Evolutionary conservation across 1,140 invertebrate species (phyloP), one percentile per base, ranked within the genome.

Genomic region (Monomorium pharaonis): DNA sequence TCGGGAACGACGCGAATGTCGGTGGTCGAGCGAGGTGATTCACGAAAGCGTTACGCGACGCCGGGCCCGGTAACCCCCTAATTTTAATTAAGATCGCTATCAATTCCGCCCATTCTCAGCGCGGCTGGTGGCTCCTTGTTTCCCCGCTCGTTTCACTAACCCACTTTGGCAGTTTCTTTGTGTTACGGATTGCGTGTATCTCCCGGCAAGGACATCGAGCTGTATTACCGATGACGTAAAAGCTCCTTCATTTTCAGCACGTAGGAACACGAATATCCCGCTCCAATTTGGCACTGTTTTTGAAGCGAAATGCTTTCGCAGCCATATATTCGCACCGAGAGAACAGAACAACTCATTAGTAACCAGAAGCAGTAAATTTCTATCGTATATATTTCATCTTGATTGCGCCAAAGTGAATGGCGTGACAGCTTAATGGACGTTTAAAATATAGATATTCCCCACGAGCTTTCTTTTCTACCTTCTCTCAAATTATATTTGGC

Each of bases 71-170:
- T 69, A 75, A 86, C 63, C 51, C 81, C 37, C 51, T 89, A 89
- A 89, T 86, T 89, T 89, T 89, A 89, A 89, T 89, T 89, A 86
- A 89, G 84, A 89, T 89, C 77, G 12, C 58, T 86, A 89, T 86
- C 88, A 83, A 76, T 89, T 81, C 49, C 54, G 63, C 7, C 49
- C 58, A 60, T 58, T 76, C 47, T 84, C 24, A 76, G 42, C 49
- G 58, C 24, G 24, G 18, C 47, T 37, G 42, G 69, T 62, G 27
- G 6, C 33, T 86, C 47, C 54, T 58, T 47, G 51, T 84, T 74
- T 76, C 72, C 80, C 16, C 54, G 51, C n/a, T 65, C 63, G 30
- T 81, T 86, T 86, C 51, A 30, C 42, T 60, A 86, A 69, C 62
- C 74, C 33, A 80, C 67, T 83, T 83, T 37, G 65, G 42, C 51